Percentiles rank a stretch among this genome's conserved stretches.
Conservation (phyloP, 2,888 invertebrate genomes). For the Aspidapion aeneum region DNA sequence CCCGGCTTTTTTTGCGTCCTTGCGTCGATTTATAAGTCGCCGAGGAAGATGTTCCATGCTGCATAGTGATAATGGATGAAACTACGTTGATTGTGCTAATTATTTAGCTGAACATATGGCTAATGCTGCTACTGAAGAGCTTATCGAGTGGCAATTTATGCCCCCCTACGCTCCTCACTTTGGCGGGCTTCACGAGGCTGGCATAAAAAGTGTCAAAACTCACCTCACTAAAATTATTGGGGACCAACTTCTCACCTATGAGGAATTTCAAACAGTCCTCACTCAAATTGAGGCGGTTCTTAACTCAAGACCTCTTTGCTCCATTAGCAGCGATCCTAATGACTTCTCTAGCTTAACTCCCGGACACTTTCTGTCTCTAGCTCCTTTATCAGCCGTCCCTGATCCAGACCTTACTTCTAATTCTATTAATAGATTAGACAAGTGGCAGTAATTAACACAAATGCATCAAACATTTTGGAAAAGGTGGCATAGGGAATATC, state of each 20-base stretch:
- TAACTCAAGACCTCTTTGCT: conserved; percentile 2
- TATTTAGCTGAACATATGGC: neutral
- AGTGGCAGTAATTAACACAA: neutral
- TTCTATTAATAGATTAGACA: neutral
- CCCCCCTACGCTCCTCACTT: neutral
- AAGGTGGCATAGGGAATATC: too few relatives aligned
- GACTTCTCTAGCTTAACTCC: conserved; percentile 2
- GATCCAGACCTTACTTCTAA: conserved; percentile 1
- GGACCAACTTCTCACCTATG: neutral
- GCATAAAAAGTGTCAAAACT: neutral
- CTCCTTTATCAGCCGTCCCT: too few relatives aligned
- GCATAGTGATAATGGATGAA: too few relatives aligned
- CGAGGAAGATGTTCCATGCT: too few relatives aligned
- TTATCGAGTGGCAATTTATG: neutral
- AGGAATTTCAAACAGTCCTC: neutral
- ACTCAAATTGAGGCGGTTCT: conserved; percentile 1
- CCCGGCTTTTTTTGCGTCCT: too few relatives aligned
- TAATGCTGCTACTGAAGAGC: neutral
- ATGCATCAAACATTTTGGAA: neutral
- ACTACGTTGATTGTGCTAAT: too few relatives aligned
- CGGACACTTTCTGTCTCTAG: too few relatives aligned
- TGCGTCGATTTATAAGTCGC: too few relatives aligned
- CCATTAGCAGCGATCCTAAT: neutral
- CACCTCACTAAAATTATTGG: conserved; percentile 1
- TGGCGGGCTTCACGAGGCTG: neutral